phyloP scores from a whole-genome alignment of 2,113 vertebrate genomes.

The Nesospiza acunhae region DNA sequence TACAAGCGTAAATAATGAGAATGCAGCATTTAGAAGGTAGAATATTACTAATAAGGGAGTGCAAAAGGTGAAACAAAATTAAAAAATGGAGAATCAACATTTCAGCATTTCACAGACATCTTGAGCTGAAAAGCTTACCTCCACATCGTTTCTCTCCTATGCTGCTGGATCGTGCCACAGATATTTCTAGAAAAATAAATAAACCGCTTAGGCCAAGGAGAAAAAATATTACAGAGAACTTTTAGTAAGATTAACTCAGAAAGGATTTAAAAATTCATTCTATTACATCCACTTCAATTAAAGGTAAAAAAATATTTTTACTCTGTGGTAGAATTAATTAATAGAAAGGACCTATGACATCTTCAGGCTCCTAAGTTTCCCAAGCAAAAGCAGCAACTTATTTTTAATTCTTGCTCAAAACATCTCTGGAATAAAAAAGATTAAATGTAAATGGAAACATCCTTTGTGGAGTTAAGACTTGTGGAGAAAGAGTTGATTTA shows the following conservation, averaged over 20 bases:
- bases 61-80: background rate
- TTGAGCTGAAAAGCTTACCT: constrained; percentile 76
- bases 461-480: background rate
- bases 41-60: background rate
- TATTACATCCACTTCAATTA: background rate
- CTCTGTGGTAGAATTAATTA: background rate
- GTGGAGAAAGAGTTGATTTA: background rate
- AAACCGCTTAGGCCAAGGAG: background rate
- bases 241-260: background rate
- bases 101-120: background rate
- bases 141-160: constrained; percentile 90
- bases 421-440: background rate
- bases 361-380: background rate
- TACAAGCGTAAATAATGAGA: background rate
- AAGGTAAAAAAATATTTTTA: background rate
- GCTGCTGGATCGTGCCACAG: constrained; percentile 91
- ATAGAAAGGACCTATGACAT: background rate
- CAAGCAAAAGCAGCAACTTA: background rate
- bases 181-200: constrained; percentile 84
- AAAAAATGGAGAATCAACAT: background rate
- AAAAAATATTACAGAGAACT: background rate
- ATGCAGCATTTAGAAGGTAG: background rate
- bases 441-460: background rate
- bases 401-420: background rate
- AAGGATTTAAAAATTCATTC: background rate